Conservation (phyloP, 1,140 invertebrate genomes). For the Bradysia coprophila region DNA sequence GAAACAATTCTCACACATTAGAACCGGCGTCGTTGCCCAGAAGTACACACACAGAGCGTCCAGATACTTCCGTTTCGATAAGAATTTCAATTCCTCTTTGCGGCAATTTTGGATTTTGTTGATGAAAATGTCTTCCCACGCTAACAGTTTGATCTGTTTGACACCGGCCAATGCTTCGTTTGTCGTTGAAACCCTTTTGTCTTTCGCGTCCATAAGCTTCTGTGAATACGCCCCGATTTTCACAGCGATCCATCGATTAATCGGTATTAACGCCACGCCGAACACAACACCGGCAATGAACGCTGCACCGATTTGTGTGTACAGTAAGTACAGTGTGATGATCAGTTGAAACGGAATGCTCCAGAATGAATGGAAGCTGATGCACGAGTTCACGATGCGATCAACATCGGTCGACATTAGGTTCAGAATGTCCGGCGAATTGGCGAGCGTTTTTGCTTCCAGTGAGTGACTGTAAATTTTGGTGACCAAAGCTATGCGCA, state of each 20-base stretch:
- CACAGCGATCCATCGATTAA: conserved; percentile 80
- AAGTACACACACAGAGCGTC: conserved; percentile 98
- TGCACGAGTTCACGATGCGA: conserved; percentile 85
- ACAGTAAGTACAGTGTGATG: conserved; percentile 65
- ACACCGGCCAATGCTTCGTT: conserved; percentile 79
- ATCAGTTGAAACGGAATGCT: conserved; percentile 81
- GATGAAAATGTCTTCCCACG: conserved; percentile 84
- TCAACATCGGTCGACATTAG: conserved; percentile 94
- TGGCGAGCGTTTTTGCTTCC: conserved; percentile 25
- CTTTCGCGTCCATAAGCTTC: conserved; percentile 83
- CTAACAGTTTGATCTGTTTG: conserved; percentile 75
- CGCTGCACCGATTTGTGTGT: conserved; percentile 73
- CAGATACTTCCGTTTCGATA: conserved; percentile 81
- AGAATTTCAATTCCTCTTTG: conserved; percentile 49
- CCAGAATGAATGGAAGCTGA: conserved; percentile 93
- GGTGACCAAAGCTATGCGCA: conserved; percentile 65
- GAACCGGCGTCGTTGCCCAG: conserved; percentile 95
- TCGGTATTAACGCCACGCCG: conserved; percentile 74
- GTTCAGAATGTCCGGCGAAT: conserved; percentile 64
- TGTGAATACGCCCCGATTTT: conserved; percentile 78
- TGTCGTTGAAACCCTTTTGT: conserved; percentile 72
- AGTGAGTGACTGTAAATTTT: conserved; percentile 76
- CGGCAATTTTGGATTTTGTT: conserved; percentile 40
- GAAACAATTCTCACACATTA: too few species aligned
- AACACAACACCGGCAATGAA: conserved; percentile 82